Conservation (phyloP, 2,113 vertebrate genomes). For the Chamaetylas fuelleborni region DNA sequence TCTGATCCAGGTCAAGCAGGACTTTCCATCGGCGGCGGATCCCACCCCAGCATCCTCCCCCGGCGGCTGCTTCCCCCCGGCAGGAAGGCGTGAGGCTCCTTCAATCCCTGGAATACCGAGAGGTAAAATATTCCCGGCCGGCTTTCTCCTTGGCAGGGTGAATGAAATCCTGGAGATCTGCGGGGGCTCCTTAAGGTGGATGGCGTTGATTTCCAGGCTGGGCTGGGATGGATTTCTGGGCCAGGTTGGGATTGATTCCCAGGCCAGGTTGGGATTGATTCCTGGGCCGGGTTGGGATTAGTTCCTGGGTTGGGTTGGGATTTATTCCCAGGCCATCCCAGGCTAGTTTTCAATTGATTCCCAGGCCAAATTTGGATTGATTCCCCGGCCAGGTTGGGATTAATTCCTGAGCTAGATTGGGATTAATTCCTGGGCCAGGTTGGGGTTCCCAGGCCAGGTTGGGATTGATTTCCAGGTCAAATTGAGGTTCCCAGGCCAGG, state of each 20-base stretch:
- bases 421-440: too few species aligned
- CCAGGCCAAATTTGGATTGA: too few species aligned
- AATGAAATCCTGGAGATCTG: not conserved
- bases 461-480: not conserved
- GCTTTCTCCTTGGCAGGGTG: not conserved
- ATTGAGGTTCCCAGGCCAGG: too few species aligned
- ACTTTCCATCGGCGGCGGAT: not conserved
- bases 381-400: too few species aligned
- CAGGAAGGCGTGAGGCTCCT: not conserved
- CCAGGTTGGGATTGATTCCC: not conserved
- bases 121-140: conserved; percentile 5
- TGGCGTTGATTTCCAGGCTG: not conserved
- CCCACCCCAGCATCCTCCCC: not conserved
- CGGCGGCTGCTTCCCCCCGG: not conserved
- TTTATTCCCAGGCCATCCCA: too few species aligned
- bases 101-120: not conserved
- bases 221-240: not conserved
- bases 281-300: too few species aligned
- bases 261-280: not conserved
- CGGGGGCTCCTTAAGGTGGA: not conserved
- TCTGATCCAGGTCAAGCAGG: conserved; percentile 16
- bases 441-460: too few species aligned
- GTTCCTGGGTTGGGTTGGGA: too few species aligned
- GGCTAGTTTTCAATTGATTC: not conserved
- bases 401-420: too few species aligned